Evolutionary conservation across 2,797 vertebrate genomes (phyloP).

Genomic region (Rachycentron canadum): DNA sequence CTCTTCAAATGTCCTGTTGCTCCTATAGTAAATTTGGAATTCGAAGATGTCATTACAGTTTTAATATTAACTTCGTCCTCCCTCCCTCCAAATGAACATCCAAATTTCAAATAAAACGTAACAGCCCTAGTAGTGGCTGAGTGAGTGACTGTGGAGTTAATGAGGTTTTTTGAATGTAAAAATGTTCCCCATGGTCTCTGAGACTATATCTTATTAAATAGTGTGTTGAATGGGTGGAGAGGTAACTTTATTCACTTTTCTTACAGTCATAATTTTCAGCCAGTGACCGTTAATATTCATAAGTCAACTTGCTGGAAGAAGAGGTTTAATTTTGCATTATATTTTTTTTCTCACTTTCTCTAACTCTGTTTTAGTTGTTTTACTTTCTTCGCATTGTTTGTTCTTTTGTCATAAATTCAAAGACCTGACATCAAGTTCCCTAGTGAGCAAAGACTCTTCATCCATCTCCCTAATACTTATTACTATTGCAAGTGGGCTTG

Average conservation of each 20-base stretch:
- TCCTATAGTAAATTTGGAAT: too few relatives aligned
- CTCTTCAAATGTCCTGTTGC: too few relatives aligned
- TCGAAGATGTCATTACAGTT: too few relatives aligned
- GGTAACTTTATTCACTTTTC: slow-evolving; percentile 27
- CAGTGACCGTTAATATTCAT: slow-evolving; percentile 46
- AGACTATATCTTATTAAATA: slow-evolving; percentile 37
- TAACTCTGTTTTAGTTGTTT: slow-evolving; percentile 41
- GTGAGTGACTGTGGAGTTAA: slow-evolving; percentile 20
- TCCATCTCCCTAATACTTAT: slow-evolving; percentile 70
- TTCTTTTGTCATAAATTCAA: slow-evolving; percentile 67
- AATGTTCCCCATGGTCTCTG: slow-evolving; percentile 10
- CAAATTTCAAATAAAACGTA: too few relatives aligned
- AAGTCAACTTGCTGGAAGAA: slow-evolving; percentile 18
- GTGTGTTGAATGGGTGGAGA: background rate
- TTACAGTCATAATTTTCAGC: slow-evolving; percentile 33
- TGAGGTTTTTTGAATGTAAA: slow-evolving; percentile 41
- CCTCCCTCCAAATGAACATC: too few relatives aligned
- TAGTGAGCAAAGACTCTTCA: slow-evolving; percentile 55
- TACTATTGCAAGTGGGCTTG: slow-evolving; percentile 29
- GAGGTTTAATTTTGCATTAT: slow-evolving; percentile 17
- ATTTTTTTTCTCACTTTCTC: background rate
- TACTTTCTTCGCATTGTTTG: slow-evolving; percentile 44
- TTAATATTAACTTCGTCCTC: too few relatives aligned
- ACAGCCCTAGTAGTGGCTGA: background rate
- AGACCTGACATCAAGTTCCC: slow-evolving; percentile 60